Base-by-base conservation (phyloP, 2,888 invertebrate species). In the Lysandra coridon region DNA sequence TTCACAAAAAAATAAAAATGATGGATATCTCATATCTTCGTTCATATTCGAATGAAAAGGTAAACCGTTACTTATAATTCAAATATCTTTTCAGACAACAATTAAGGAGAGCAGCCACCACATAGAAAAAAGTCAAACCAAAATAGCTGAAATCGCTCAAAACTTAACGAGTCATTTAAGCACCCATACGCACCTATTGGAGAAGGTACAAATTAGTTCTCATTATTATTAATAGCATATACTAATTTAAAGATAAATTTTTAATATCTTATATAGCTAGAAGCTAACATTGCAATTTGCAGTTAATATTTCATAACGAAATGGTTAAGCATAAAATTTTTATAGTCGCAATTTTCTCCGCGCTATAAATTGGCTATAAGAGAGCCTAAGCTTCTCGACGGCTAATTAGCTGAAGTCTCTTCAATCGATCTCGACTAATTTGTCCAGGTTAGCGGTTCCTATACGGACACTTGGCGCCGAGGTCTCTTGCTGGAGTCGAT, bases 381-480 rank as follows among this genome's bases (percentile, higher is more conserved):
- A 69, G 1, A 33, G 33, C 69, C 4, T 12, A 12, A 10, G 17
- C 14, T 69, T 33, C 12, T 37, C 33, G 33, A 14, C 69, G 33
- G 14, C 69, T 33, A 69, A 69, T 69, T 33, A 69, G 37, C 69
- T 69, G 33, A 14, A 69, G 69, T 2, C 33, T 69, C 30, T 12
- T 30, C 64, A 69, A 12, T 33, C 12, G 7, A 69, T 69, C 64
- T 64, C 30, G 33, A 69, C 14, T 69, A 37, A 69, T 23, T n/a
- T 60, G 80, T 83, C 4, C 84, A 96, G 96, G 95, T 96, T 64
- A 95, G 95, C 84, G 96, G 96, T 82, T 95, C 96, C 85, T 96
- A 96, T 85, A 94, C 95, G 64, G 96, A 96, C 84, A 93, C 96
- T 79, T 95, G 96, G 95, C 95, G 95, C 79, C 92, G 95, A 14